Conservation (phyloP, 2,888 invertebrate species). For the Barypeithes pellucidus region DNA sequence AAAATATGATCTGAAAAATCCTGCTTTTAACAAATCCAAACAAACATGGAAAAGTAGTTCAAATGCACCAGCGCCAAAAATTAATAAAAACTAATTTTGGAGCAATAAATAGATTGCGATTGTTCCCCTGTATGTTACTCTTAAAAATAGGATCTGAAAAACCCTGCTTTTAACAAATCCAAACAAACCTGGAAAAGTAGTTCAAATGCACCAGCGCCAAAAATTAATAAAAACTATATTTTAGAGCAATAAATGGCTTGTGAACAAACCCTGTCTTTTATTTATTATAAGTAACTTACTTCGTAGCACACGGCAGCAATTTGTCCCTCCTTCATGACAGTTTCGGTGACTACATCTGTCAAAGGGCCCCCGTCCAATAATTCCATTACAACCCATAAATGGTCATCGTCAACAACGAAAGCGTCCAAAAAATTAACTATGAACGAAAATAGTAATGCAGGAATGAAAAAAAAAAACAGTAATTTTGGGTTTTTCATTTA, state of each 20-base stretch:
- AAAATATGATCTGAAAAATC: neutral
- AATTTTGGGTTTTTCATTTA: no score
- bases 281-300: slow-evolving; percentile 68
- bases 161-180: slow-evolving; percentile 78
- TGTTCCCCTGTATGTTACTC: no score
- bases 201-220: slow-evolving; percentile 7
- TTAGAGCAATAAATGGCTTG: no score
- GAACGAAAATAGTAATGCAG: slow-evolving; percentile 21
- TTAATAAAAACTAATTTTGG: no score
- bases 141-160: no score
- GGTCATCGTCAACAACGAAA: slow-evolving; percentile 87
- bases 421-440: slow-evolving; percentile 96
- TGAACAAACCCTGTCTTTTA: neutral
- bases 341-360: slow-evolving; percentile 97
- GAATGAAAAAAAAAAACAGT: no score
- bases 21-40: neutral
- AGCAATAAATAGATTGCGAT: no score
- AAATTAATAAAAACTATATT: neutral
- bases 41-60: slow-evolving; percentile 35
- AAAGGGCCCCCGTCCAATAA: slow-evolving; percentile 94
- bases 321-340: slow-evolving; percentile 96
- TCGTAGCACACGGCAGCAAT: slow-evolving; percentile 96
- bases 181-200: slow-evolving; percentile 34
- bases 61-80: slow-evolving; percentile 1
- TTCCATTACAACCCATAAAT: slow-evolving; percentile 98